Base-by-base conservation (phyloP, 2,797 vertebrate species). In the Australoheros facetus region DNA sequence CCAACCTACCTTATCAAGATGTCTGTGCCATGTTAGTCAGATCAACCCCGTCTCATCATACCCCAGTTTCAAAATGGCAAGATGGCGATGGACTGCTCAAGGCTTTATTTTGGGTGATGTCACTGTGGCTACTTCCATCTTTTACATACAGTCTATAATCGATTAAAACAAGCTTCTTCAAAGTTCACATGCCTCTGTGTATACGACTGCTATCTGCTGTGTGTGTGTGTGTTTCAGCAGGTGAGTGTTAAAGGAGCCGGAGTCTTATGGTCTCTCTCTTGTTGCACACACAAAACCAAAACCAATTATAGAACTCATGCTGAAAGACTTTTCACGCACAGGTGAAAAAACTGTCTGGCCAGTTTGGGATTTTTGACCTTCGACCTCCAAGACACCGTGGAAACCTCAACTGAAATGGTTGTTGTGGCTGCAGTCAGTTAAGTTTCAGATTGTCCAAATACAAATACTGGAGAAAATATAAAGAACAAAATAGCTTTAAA, bases 281-380 rank as follows among this genome's bases (percentile, higher is more conserved):
- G 84, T 76, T 84, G 81, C 75, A 88, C 62, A 87, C 87, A 85
- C 26, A 26, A 26, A 26, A 28, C 3, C 75, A 83, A 3, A 82
- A 56, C 48, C 73, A 23, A 90, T 92, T 91, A 93, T 85, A 82
- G 64, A 76, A 42, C 19, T 14, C 0, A 7, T 82, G 89, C 82
- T 81, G 84, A 85, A 85, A 85, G 12, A 4, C 9, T 6, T 57
- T 75, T 81, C 42, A 42, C 77, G 78, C 4, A 6, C 7, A 5
- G 23, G 56, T 51, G 37, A 28, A n/a, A 54, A 78, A 81, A 45
- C 37, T 17, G 34, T 79, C 54, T 45, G 58, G 74, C 13, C 5
- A 9, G 77, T 77, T 69, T 75, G 53, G 56, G 56, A 7, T 37
- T 42, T 75, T 9, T 81, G 81, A 89, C 76, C 56, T 85, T 56